Evolutionary conservation across 2,113 vertebrate genomes (phyloP), one percentile per base, ranked within the genome.

Genomic region (Rhegmatorhina hoffmannsi): DNA sequence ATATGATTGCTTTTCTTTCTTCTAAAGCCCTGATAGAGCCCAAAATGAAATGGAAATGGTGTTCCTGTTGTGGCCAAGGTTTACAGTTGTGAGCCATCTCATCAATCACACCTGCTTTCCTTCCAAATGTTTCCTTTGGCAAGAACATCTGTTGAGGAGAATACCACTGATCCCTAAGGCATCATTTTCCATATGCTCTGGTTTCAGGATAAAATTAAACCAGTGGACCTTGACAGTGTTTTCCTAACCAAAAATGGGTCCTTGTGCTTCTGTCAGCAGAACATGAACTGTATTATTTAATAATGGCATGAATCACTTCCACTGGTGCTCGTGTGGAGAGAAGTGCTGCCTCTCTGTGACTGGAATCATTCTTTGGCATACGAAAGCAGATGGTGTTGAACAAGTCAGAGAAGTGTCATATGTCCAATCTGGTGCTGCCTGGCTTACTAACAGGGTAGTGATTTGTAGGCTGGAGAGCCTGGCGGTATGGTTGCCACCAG

Each of bases 121-220:
- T 90, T 60, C 46, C 63, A 33, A 73, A 44, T 25, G 49, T 59
- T 93, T 89, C 66, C 90, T 64, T 34, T 81, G 66, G 79, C 88
- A 78, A 78, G 80, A 94, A 46, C 93, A 94, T 94, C 93, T 96
- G 94, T 70, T 94, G 29, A 66, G 70, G 78, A 92, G 43, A 89
- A 81, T 60, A 52, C 38, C 76, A 33, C 82, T 2, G 3, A 33
- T 92, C 90, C 85, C 93, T 49, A 4, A 23, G 73, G 88, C 60
- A 60, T 38, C 52, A 16, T 66, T 93, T 94, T 76, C 88, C 92
- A 25, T 96, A 75, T 94, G 83, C 49, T 93, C 1, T 53, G 1
- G 1, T 94, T 92, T 95, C 86, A 87, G 83, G 49, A 25, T 78
- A 66, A 64, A 93, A 90, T 93, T 81, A 94, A 94, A 43, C 64